These are phyloP conservation scores for Pocota personata DNA, from an alignment of 2,888 invertebrate genomes.

Conservation along the genomic window DNA sequence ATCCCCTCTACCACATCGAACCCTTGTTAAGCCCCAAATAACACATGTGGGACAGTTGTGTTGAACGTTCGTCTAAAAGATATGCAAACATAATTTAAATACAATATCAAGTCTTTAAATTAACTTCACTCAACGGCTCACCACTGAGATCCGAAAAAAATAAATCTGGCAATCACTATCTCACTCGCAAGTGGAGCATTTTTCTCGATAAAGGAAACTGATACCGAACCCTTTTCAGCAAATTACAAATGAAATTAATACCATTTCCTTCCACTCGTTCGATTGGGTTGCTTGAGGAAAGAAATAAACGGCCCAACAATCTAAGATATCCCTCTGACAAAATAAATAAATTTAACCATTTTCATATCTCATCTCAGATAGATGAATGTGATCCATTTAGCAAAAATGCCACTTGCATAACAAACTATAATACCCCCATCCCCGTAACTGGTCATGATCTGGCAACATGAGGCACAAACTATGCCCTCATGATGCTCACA, in stretches of 20 bases:
- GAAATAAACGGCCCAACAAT: neutral
- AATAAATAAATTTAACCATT: slow-evolving; percentile 22
- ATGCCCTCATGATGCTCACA: neutral
- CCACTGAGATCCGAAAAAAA: neutral
- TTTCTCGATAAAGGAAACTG: neutral
- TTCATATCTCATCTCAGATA: slow-evolving; percentile 6
- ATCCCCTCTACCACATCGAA: neutral
- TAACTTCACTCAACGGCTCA: neutral
- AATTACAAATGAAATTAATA: slow-evolving; percentile 51
- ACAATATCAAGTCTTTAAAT: neutral
- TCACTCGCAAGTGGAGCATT: neutral
- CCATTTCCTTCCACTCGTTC: slow-evolving; percentile 14
- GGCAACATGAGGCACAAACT: slow-evolving; percentile 6
- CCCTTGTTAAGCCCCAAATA: neutral
- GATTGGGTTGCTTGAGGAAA: neutral
- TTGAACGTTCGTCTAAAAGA: neutral
- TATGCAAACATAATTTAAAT: neutral
- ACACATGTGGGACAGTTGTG: neutral
- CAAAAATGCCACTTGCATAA: slow-evolving; percentile 61
- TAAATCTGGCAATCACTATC: neutral
- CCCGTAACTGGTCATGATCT: neutral
- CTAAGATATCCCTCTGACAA: slow-evolving; percentile 3
- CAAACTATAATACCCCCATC: slow-evolving; percentile 16
- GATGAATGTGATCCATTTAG: slow-evolving; percentile 35
- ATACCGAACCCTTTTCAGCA: slow-evolving; percentile 18